phyloP scores from a whole-genome alignment of 2,797 vertebrate genomes.

The Crocidura indochinensis region DNA sequence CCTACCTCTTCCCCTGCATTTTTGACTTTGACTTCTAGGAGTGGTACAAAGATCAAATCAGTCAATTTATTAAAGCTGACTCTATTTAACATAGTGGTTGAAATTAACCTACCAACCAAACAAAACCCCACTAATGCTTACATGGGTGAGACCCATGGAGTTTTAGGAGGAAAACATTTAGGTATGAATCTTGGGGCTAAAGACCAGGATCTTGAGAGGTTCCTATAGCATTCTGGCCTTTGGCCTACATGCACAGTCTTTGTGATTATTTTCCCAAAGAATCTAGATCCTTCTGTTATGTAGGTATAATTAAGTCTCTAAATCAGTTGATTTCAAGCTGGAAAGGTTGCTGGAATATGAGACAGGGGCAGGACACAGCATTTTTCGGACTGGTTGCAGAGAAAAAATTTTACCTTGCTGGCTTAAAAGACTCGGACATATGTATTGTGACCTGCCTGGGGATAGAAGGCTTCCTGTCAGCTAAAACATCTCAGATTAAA shows the following conservation, averaged over 20 bases:
- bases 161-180: background rate
- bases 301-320: background rate
- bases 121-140: background rate
- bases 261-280: background rate
- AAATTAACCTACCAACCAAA: too few relatives aligned
- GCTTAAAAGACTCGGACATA: background rate
- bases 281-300: background rate
- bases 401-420: background rate
- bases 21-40: too few relatives aligned
- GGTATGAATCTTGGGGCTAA: background rate
- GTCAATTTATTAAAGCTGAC: too few relatives aligned
- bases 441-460: background rate
- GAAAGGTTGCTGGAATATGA: background rate
- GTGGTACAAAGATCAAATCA: too few relatives aligned
- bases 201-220: background rate
- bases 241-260: accelerated
- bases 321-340: constrained; percentile 24
- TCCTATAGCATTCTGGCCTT: background rate
- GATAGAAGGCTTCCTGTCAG: background rate
- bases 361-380: background rate
- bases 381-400: constrained; percentile 29
- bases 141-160: background rate
- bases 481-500: background rate
- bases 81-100: too few relatives aligned
- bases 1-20: too few relatives aligned